Base-by-base conservation (phyloP, 1,140 invertebrate species). In the Gonioctena quinquepunctata region DNA sequence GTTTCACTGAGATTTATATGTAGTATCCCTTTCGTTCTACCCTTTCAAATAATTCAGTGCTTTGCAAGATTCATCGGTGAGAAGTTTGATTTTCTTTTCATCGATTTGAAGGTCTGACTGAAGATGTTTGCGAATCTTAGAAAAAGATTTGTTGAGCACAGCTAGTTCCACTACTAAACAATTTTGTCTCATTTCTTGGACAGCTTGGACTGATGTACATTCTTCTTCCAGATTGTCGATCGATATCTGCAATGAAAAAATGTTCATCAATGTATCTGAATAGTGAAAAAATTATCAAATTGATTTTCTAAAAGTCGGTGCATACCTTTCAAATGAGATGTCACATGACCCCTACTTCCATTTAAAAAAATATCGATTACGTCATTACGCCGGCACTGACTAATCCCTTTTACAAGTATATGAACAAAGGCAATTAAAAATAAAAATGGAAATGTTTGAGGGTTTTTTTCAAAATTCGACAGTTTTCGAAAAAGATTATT, bases 61-160 rank as follows among this genome's bases (percentile, higher is more conserved):
- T 50, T 72, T 42, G 54, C 74, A 76, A 1, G 79, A 76, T 3
- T 7, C 59, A 4, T 67, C 48, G 3, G 73, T 77, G n/a, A 81
- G 22, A 48, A 69, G 11, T 16, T 57, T 52, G 6, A 82, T 61
- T 68, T 77, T 65, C 19, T 68, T 76, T 18, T 80, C 76, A 57
- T 83, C 80, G n/a, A 65, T 68, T 1, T 67, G 64, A 1, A 77
- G 28, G 19, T 79, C 54, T 5, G 57, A 68, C 49, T 74, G 68
- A n/a, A 74, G 62, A 21, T 52, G 13, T 59, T 68, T 74, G 2
- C 66, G 48, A 1, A 73, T 23, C 16, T 49, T 69, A 8, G 68
- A n/a, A 21, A 75, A 72, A 22, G 69, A 26, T 5, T 22, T 11
- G 5, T 70, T 71, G 8, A 73, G 54, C 2, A 54, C 27, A 16